These are phyloP conservation scores for Trialeurodes vaporariorum DNA, from an alignment of 1,140 invertebrate genomes.

Conservation along the genomic window DNA sequence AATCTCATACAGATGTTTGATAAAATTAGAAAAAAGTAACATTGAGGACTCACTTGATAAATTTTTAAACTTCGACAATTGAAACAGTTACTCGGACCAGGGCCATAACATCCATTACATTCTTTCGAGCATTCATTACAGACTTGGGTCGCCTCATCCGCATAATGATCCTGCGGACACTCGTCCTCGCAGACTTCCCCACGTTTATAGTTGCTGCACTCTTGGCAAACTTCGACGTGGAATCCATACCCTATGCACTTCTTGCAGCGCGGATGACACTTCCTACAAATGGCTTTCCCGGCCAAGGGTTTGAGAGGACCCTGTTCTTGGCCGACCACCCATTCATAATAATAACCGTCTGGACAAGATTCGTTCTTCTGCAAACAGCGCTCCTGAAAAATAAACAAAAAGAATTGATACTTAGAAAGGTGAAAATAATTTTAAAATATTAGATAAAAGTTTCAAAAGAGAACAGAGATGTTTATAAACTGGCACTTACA, in stretches of 20 bases:
- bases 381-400: slow-evolving; percentile 51
- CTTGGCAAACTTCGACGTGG: slow-evolving; percentile 68
- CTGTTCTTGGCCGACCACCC: slow-evolving; percentile 58
- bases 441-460: neutral
- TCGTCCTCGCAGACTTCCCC: slow-evolving; percentile 85
- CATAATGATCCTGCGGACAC: slow-evolving; percentile 73
- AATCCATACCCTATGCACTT: slow-evolving; percentile 80
- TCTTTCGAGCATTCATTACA: slow-evolving; percentile 69
- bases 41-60: slow-evolving; percentile 41
- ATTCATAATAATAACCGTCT: slow-evolving; percentile 71
- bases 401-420: slow-evolving; percentile 13
- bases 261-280: slow-evolving; percentile 81
- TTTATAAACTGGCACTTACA: neutral
- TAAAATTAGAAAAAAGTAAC: no score
- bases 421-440: neutral
- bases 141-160: slow-evolving; percentile 50
- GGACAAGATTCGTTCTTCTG: slow-evolving; percentile 71
- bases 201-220: slow-evolving; percentile 71
- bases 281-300: slow-evolving; percentile 72
- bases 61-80: slow-evolving; percentile 79
- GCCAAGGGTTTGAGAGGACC: slow-evolving; percentile 53
- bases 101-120: slow-evolving; percentile 74
- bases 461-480: slow-evolving; percentile 2
- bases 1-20: no score
- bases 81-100: slow-evolving; percentile 60